Evolutionary conservation across 2,113 vertebrate genomes (phyloP).

Genomic region (Calidris pugnax): DNA sequence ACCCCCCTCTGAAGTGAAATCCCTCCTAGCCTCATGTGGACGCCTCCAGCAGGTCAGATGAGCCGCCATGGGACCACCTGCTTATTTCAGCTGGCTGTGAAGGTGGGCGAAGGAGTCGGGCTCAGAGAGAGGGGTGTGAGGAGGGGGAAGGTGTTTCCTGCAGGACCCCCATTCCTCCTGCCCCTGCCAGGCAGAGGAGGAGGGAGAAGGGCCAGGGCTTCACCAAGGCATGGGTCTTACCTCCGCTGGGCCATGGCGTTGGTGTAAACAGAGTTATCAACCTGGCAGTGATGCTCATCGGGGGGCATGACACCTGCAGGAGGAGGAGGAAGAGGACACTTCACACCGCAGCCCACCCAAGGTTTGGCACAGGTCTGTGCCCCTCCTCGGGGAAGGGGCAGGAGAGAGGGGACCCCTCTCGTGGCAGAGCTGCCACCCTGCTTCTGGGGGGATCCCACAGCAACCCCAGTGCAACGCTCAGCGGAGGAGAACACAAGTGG

Average conservation of each 20-base stretch:
- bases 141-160: rapidly evolving
- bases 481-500: rapidly evolving
- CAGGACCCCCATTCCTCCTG: rapidly evolving
- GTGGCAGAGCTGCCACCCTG: neutral
- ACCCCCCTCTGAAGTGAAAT: neutral
- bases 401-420: neutral
- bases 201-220: neutral
- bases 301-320: conserved; percentile 92
- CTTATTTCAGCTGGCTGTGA: too few species aligned
- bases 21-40: rapidly evolving
- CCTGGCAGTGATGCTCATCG: conserved; percentile 85
- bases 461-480: rapidly evolving
- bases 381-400: rapidly evolving
- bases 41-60: rapidly evolving
- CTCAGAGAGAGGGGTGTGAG: rapidly evolving
- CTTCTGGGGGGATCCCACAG: neutral
- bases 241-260: conserved; percentile 86
- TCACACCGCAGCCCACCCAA: neutral
- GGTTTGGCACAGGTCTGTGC: rapidly evolving
- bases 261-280: conserved; percentile 92
- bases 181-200: neutral
- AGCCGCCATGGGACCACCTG: rapidly evolving
- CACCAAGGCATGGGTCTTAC: conserved; percentile 33
- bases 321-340: neutral
- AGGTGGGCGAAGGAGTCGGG: neutral